Percentiles rank a stretch among this genome's conserved stretches.
These are phyloP conservation scores for Megalopta genalis DNA, from an alignment of 1,140 invertebrate species.

Conservation along the genomic window DNA sequence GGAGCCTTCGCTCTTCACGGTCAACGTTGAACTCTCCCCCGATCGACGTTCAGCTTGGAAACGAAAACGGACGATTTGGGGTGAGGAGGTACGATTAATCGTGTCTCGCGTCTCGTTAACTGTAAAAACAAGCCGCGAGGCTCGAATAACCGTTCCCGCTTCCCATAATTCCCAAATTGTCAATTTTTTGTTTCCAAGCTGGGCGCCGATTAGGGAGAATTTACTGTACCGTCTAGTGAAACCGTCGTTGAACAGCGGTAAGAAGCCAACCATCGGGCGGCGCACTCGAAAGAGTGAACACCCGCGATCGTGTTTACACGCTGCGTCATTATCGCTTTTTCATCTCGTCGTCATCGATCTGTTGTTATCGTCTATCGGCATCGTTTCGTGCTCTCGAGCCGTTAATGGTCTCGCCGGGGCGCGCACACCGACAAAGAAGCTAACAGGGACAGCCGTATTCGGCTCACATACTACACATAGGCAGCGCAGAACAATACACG, in stretches of 20 bases:
- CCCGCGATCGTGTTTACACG: background rate
- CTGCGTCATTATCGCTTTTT: constrained; percentile 16
- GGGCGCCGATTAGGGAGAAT: too few species aligned
- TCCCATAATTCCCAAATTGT: too few species aligned
- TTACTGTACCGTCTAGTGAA: too few species aligned
- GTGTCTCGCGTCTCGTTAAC: too few species aligned
- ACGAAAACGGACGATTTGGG: too few species aligned
- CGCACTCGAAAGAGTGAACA: too few species aligned
- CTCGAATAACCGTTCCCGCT: too few species aligned
- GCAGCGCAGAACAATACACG: background rate
- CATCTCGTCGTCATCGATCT: constrained; percentile 47
- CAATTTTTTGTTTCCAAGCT: too few species aligned
- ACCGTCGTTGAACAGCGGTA: background rate
- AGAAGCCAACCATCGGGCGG: too few species aligned
- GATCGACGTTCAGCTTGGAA: too few species aligned
- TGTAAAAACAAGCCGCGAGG: too few species aligned
- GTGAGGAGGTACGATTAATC: too few species aligned
- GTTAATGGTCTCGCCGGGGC: background rate
- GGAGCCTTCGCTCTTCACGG: background rate
- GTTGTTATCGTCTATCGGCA: constrained; percentile 27
- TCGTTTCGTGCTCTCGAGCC: constrained; percentile 18
- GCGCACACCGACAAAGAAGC: background rate
- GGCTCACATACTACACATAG: constrained; percentile 2
- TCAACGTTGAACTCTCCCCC: background rate
- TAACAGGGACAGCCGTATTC: constrained; percentile 13